Percentiles rank a stretch among this genome's conserved stretches.
Evolutionary conservation across 2,797 vertebrate genomes (phyloP).

Genomic region (Phrynocephalus forsythii): DNA sequence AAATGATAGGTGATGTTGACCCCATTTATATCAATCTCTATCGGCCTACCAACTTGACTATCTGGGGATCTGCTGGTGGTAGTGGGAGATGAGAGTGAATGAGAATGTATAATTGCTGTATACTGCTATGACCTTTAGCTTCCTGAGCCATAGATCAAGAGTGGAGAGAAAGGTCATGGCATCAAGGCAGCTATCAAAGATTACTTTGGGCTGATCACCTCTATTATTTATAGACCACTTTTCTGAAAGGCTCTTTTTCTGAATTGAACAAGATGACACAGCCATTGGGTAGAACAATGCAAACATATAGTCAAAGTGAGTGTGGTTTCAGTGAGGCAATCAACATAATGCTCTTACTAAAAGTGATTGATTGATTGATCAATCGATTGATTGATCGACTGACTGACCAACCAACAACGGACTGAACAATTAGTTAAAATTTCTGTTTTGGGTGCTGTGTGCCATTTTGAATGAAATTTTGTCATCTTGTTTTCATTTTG

Average conservation of each 20-base stretch:
- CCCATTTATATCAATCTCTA: conserved; percentile 27
- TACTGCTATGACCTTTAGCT: conserved; percentile 47
- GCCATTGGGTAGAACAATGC: conserved; percentile 43
- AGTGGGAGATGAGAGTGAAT: not conserved
- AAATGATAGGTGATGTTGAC: conserved; percentile 31
- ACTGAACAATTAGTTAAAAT: too few species aligned
- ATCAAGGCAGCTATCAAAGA: conserved; percentile 44
- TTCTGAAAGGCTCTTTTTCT: conserved; percentile 17
- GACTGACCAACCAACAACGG: not conserved
- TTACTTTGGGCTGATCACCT: conserved; percentile 47
- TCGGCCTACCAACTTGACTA: conserved; percentile 15
- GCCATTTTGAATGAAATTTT: not conserved
- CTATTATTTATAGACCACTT: conserved; percentile 49
- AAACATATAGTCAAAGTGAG: not conserved
- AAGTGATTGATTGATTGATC: not conserved
- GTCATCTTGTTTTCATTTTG: not conserved
- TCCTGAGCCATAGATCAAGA: conserved; percentile 35
- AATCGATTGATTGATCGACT: too few species aligned
- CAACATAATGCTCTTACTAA: not conserved
- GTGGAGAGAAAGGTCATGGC: conserved; percentile 55
- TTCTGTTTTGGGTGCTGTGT: not conserved
- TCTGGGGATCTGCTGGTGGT: not conserved
- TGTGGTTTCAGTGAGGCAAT: not conserved
- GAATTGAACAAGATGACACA: conserved; percentile 52
- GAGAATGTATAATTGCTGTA: not conserved